Evolutionary conservation across 2,797 vertebrate genomes (phyloP).

Genomic region (Anniella stebbinsi): DNA sequence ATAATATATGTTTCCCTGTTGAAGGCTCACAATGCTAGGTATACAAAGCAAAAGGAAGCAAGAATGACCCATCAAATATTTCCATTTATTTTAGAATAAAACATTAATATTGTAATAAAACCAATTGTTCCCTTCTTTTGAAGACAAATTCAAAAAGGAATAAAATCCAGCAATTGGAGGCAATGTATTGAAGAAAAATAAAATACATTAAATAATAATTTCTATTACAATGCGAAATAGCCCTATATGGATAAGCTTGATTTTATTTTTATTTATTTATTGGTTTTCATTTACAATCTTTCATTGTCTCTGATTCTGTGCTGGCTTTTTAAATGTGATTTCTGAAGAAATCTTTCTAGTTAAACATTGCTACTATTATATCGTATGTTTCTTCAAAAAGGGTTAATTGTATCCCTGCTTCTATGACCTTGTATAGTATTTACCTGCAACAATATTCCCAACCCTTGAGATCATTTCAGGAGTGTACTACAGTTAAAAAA

Average conservation of each 20-base stretch:
- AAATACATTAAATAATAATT: conserved; percentile 15
- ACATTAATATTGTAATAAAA: conserved; percentile 18
- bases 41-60: neutral
- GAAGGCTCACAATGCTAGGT: neutral
- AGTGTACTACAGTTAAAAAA: conserved; percentile 15
- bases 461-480: conserved; percentile 23
- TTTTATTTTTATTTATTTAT: no score
- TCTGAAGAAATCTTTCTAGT: neutral
- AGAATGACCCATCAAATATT: neutral
- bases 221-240: conserved; percentile 20
- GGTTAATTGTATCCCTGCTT: neutral
- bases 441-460: neutral
- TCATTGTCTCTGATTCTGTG: conserved; percentile 17
- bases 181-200: neutral
- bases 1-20: neutral
- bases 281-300: conserved; percentile 3
- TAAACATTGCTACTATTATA: neutral
- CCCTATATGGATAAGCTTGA: conserved; percentile 22
- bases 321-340: neutral
- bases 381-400: conserved; percentile 20
- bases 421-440: neutral
- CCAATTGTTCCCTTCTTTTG: conserved; percentile 44
- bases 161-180: conserved; percentile 19
- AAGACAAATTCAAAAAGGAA: conserved; percentile 25
- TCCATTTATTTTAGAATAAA: conserved; percentile 6